phyloP scores from a whole-genome alignment of 2,888 invertebrate species.

The Eupeodes latifasciatus region DNA sequence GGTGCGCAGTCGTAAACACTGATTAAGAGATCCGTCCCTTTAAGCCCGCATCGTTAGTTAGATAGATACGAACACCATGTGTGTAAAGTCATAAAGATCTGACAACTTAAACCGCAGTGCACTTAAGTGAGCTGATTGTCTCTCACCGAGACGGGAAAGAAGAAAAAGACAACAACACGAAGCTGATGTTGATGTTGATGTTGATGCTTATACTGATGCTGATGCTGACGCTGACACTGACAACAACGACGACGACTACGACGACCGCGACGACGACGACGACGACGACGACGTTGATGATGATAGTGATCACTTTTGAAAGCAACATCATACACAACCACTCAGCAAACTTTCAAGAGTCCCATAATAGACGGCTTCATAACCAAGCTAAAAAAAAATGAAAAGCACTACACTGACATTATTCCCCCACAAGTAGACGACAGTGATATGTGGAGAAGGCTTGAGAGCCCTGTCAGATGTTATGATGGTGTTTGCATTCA shows the following conservation, averaged over 20 bases:
- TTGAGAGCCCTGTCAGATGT: constrained; percentile 29
- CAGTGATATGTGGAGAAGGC: constrained; percentile 63
- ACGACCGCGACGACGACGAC: no score
- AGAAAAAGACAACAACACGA: constrained; percentile 1
- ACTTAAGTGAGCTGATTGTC: constrained; percentile 75
- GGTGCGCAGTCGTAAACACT: constrained; percentile 74
- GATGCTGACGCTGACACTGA: background rate
- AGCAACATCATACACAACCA: constrained; percentile 67
- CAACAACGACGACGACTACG: constrained; percentile 19
- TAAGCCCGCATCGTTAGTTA: constrained; percentile 55
- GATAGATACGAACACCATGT: constrained; percentile 18
- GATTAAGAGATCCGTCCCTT: constrained; percentile 76
- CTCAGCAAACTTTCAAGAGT: constrained; percentile 67
- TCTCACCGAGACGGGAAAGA: constrained; percentile 41
- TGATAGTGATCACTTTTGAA: constrained; percentile 63
- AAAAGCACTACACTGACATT: constrained; percentile 45
- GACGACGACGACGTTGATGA: constrained; percentile 40
- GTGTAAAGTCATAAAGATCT: constrained; percentile 73
- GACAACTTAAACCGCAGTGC: constrained; percentile 70
- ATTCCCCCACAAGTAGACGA: constrained; percentile 38
- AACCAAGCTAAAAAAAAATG: constrained; percentile 45
- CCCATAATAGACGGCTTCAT: constrained; percentile 65
- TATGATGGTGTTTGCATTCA: constrained; percentile 42
- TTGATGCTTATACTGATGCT: background rate
- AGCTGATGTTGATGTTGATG: no score